These are phyloP conservation scores for Palythoa caribaeorum DNA, from an alignment of 92 coral and sea anemone species.

Conservation along the genomic window DNA sequence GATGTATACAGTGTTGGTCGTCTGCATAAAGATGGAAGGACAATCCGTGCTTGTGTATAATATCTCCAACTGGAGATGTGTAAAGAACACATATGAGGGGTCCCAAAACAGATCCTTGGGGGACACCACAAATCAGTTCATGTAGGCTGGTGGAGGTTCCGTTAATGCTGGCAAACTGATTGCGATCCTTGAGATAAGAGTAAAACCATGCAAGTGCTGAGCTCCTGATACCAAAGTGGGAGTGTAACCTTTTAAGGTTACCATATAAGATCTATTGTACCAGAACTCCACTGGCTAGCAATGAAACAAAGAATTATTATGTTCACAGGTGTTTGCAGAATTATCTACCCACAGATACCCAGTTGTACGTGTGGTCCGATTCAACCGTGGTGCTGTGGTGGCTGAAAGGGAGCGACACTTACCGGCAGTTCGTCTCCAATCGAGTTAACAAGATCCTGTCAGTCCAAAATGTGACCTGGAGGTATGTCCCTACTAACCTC, in stretches of 20 bases:
- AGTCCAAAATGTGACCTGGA: constrained; percentile 28
- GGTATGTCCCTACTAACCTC: constrained; percentile 34
- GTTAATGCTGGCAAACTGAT: constrained; percentile 8
- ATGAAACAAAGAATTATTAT: not conserved
- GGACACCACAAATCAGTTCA: not conserved
- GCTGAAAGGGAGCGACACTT: not conserved
- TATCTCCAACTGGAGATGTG: not conserved
- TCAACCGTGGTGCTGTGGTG: not conserved
- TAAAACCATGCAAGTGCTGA: not conserved
- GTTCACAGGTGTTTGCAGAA: not conserved
- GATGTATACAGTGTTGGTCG: not conserved
- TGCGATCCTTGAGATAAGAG: constrained; percentile 5
- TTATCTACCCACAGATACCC: not conserved
- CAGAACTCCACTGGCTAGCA: no score
- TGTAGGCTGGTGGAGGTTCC: not conserved
- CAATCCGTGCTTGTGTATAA: not conserved
- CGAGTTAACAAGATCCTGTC: constrained; percentile 39
- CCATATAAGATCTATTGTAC: no score
- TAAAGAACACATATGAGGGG: not conserved
- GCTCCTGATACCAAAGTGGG: not conserved
- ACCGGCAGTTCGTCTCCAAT: constrained; percentile 2
- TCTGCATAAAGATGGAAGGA: no score
- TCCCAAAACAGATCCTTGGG: not conserved
- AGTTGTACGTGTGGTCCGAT: not conserved
- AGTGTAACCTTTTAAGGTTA: not conserved